phyloP scores from a whole-genome alignment of 2,888 invertebrate species.

The Leucoma salicis region DNA sequence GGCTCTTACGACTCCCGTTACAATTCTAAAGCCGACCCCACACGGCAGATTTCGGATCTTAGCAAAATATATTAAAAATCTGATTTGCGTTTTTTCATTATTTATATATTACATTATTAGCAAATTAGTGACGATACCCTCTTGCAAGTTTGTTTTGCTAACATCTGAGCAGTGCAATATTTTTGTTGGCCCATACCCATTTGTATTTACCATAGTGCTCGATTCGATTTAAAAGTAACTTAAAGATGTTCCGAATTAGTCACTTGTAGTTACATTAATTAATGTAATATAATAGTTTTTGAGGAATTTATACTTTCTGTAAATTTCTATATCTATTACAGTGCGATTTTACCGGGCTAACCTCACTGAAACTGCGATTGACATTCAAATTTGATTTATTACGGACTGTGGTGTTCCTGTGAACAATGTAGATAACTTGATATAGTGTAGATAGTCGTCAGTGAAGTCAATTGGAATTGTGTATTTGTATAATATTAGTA shows the following conservation, averaged over 20 bases:
- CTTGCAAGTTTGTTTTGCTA: slow-evolving; percentile 34
- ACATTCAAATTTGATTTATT: slow-evolving; percentile 34
- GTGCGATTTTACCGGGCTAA: slow-evolving; percentile 5
- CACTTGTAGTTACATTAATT: slow-evolving; percentile 60
- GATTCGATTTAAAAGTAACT: slow-evolving; percentile 57
- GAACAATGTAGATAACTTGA: slow-evolving; percentile 65
- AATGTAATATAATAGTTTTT: slow-evolving; percentile 51
- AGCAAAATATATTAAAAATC: too few relatives aligned
- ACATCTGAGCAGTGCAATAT: slow-evolving; percentile 29
- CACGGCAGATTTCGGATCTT: too few relatives aligned
- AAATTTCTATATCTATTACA: slow-evolving; percentile 35
- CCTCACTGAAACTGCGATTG: slow-evolving; percentile 43
- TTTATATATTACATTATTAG: too few relatives aligned
- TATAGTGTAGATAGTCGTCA: slow-evolving; percentile 64
- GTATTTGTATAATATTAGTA: slow-evolving; percentile 53
- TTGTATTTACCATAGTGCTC: slow-evolving; percentile 70
- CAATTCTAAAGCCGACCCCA: too few relatives aligned
- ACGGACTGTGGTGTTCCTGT: slow-evolving; percentile 54
- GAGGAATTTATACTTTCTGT: slow-evolving; percentile 60
- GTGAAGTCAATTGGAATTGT: slow-evolving; percentile 64
- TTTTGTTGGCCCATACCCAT: slow-evolving; percentile 30
- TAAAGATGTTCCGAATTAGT: slow-evolving; percentile 76
- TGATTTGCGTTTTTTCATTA: too few relatives aligned
- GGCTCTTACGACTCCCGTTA: too few relatives aligned
- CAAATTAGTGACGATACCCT: too few relatives aligned